A percentile compares a stretch with the other conserved stretches of the same genome.
These are phyloP conservation scores for Eurystomus gularis DNA, from an alignment of 2,113 vertebrate species.

Conservation along the genomic window DNA sequence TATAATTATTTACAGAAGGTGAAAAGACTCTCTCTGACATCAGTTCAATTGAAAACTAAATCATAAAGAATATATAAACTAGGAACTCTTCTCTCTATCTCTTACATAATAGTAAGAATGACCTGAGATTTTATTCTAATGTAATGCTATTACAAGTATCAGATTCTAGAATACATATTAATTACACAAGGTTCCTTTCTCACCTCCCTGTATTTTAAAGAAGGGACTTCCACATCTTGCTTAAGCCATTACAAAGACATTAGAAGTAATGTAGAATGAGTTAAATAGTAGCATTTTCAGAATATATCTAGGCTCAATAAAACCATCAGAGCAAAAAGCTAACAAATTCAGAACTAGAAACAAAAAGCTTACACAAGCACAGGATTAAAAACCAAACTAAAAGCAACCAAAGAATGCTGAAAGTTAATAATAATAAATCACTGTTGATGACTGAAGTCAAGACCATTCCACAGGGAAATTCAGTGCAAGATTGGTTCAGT, in stretches of 20 bases:
- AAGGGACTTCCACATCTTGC: not conserved
- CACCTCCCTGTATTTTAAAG: not conserved
- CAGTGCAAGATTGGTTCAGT: not conserved
- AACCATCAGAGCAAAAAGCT: not conserved
- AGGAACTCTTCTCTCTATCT: not conserved
- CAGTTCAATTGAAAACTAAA: not conserved
- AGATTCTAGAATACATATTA: not conserved
- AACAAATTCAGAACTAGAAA: not conserved
- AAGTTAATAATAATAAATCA: not conserved
- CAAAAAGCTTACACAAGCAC: not conserved
- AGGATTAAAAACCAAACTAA: not conserved
- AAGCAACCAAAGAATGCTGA: not conserved
- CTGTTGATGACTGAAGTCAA: not conserved
- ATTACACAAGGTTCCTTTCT: not conserved
- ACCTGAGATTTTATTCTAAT: not conserved
- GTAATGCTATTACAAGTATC: not conserved
- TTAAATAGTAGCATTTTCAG: not conserved
- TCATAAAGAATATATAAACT: not conserved
- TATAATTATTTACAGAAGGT: not conserved
- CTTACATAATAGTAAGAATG: fast-evolving
- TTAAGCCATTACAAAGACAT: not conserved
- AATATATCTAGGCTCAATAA: not conserved
- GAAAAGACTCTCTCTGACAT: not conserved
- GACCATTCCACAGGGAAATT: not conserved
- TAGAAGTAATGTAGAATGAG: not conserved